Base-by-base conservation (phyloP, 2,113 vertebrate genomes). In the Gymnarchus niloticus region DNA sequence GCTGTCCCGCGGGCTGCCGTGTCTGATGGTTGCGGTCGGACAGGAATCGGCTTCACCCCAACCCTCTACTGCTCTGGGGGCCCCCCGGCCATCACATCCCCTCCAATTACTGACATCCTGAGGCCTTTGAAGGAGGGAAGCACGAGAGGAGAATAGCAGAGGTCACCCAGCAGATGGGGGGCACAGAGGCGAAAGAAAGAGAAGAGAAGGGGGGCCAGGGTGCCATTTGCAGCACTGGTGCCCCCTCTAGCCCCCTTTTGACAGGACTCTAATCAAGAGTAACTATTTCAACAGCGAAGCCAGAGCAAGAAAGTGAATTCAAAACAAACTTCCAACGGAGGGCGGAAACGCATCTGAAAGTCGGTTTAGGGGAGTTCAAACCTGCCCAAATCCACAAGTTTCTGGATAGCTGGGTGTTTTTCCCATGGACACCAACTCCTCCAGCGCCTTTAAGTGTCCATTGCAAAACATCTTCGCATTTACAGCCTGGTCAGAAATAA, bases 111-210 rank as follows among this genome's bases (percentile, higher is more conserved):
- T 93, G 91, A 91, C 92, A 93, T 94, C 93, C 93, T 91, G 90
- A 92, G 89, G 90, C 93, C 91, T 93, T 94, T 94, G 93, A 93
- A 93, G 91, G 92, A 90, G 91, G 92, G 92, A 91, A 93, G 93
- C 93, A 92, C 91, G 92, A 93, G 92, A 92, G 92, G 93, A 93
- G 93, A 93, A 93, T 92, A 94, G 91, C 93, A 93, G 93, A 94
- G 94, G 93, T 95, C 93, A 94, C 89, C 90, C 92, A 93, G 92
- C 95, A 95, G 93, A 95, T 95, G 94, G 94, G 93, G 88, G 91
- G 91, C 89, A 91, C 88, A 88, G 85, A 56, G 88, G 65, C 83
- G 54, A 48, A 48, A 84, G 61, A 91, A 89, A 90, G 84, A 89
- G 89, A 91, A 92, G 56, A 81, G 78, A 86, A 52, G 84, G 51